A percentile compares a stretch with the other conserved stretches of the same genome.
These are phyloP conservation scores for Syngnathoides biaculeatus DNA, from an alignment of 2,113 vertebrate genomes.

Conservation along the genomic window DNA sequence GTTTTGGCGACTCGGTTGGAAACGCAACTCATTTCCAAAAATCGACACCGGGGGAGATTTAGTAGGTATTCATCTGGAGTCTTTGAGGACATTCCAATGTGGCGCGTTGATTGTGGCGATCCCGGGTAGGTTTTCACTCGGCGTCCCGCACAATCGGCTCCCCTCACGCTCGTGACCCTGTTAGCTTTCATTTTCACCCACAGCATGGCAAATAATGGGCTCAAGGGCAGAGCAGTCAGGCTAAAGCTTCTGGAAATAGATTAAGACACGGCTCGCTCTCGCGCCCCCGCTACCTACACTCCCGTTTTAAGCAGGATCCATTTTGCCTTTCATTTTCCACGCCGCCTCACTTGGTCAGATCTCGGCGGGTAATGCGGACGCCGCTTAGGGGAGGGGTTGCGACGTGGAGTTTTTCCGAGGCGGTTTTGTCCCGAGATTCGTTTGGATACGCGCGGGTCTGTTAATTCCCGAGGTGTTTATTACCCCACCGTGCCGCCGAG, in stretches of 20 bases:
- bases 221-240: constrained; percentile 46
- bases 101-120: constrained; percentile 12
- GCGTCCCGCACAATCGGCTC: constrained; percentile 33
- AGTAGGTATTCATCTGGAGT: constrained; percentile 9
- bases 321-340: neutral
- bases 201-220: constrained; percentile 40
- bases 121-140: constrained; percentile 29
- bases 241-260: neutral
- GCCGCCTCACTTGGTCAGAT: neutral
- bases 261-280: neutral
- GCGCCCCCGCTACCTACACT: neutral
- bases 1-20: constrained; percentile 17
- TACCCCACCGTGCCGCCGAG: neutral
- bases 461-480: neutral
- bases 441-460: neutral
- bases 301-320: neutral
- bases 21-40: constrained; percentile 23
- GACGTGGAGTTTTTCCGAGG: neutral
- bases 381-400: neutral
- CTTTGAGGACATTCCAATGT: constrained; percentile 1
- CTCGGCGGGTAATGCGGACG: neutral
- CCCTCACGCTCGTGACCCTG: constrained; percentile 35
- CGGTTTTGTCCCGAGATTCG: no score
- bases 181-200: constrained; percentile 62
- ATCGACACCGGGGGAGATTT: constrained; percentile 2